Evolutionary conservation across 1,140 invertebrate species (phyloP).

Genomic region (Lepidotrigona ventralis): DNA sequence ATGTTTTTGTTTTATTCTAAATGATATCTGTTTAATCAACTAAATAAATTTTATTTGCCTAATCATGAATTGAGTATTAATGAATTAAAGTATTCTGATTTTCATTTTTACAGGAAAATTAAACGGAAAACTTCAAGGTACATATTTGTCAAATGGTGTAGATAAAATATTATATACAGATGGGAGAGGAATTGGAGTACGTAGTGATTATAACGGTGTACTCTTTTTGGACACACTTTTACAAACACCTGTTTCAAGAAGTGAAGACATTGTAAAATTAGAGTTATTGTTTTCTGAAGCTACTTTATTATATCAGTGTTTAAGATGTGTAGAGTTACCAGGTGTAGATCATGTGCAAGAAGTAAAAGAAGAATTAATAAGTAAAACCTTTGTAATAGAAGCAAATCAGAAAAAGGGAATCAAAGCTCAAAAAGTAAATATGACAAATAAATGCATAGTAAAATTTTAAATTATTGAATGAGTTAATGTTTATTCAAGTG

Average conservation of each 20-base stretch:
- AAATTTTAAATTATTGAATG: neutral
- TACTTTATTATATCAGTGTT: conserved; percentile 89
- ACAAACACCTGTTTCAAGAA: conserved; percentile 86
- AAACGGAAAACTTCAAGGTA: conserved; percentile 82
- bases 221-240: conserved; percentile 92
- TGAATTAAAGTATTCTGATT: conserved; percentile 8
- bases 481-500: neutral
- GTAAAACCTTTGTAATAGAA: conserved; percentile 86
- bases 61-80: neutral
- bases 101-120: conserved; percentile 78
- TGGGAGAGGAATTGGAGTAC: conserved; percentile 88
- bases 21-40: neutral
- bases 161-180: conserved; percentile 92
- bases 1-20: neutral
- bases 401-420: conserved; percentile 89
- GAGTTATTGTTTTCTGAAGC: conserved; percentile 94
- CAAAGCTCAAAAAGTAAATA: conserved; percentile 89
- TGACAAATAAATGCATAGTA: neutral
- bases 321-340: conserved; percentile 85
- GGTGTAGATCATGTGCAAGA: conserved; percentile 88
- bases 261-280: conserved; percentile 89
- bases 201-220: conserved; percentile 94
- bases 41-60: neutral
- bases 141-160: conserved; percentile 87
- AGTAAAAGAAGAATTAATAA: conserved; percentile 88